Base-by-base conservation (phyloP, 2,888 invertebrate species). In the Orthosia incerta region DNA sequence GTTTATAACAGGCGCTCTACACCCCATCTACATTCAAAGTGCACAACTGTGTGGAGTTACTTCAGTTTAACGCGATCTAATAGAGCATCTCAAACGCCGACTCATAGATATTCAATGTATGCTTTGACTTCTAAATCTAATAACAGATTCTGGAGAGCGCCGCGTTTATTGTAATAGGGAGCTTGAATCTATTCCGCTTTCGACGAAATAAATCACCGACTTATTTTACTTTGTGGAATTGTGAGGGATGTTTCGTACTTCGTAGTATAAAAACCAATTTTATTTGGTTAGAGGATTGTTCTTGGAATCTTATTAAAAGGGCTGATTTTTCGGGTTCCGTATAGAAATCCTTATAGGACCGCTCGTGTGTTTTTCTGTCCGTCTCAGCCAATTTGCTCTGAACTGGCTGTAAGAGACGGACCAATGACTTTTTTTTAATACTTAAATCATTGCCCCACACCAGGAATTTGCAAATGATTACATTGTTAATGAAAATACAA, bases 41-140 rank as follows among this genome's bases (percentile, higher is more conserved):
- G 2, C 4, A 53, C 20, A 45, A 85, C 84, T 84, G 81, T 59
- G 53, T 66, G 71, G 81, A 81, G 77, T 80, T 71, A 72, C 79
- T 61, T 63, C 61, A 82, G 67, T 75, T 83, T 71, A 85, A 78
- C 79, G 75, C 77, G 60, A 64, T 79, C 84, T 85, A 82, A 84
- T 82, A 81, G 76, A 79, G 78, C 80, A 65, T 81, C 80, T 80
- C 74, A 74, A 79, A 73, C 67, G 79, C 45, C 62, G 51, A 68
- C 80, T 67, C 80, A 68, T 71, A 78, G 84, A 84, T 86, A 81
- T 82, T 85, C 77, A 71, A 66, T 74, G 64, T 77, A 61, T 62
- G 75, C 70, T 73, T 84, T 83, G 74, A 84, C 81, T 73, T 39
- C 66, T 56, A 76, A 73, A 79, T 83, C 83, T 74, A 83, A 74